Percentiles rank a stretch among this genome's conserved stretches.
phyloP scores from a whole-genome alignment of 2,113 vertebrate genomes.

The Todiramphus saurophagus region DNA sequence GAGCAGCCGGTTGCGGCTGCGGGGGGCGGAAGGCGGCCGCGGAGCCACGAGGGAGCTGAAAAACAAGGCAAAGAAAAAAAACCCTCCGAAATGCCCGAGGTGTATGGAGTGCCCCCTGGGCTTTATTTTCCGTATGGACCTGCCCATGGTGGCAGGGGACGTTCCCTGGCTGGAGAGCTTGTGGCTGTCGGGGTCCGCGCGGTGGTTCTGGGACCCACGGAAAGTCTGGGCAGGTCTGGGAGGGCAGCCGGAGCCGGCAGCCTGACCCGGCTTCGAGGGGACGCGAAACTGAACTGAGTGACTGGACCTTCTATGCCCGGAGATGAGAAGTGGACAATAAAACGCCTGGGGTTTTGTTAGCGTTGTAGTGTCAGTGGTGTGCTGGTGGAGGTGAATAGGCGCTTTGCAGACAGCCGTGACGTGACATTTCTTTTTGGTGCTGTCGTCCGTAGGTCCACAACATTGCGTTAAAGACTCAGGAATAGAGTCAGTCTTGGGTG shows the following conservation, averaged over 20 bases:
- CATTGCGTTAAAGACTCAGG: neutral
- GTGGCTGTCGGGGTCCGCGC: neutral
- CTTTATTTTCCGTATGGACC: rapidly evolving
- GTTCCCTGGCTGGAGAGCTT: neutral
- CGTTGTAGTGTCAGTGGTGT: rapidly evolving
- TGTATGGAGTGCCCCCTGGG: rapidly evolving
- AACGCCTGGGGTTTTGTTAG: rapidly evolving
- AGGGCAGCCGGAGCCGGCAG: neutral
- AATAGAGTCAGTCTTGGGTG: neutral
- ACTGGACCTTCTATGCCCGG: neutral
- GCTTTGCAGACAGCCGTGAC: neutral
- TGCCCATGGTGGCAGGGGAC: too few species aligned
- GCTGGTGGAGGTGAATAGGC: neutral
- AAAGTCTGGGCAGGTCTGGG: neutral
- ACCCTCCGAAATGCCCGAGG: too few species aligned
- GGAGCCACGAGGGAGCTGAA: neutral
- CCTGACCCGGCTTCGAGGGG: neutral
- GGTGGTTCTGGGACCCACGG: too few species aligned
- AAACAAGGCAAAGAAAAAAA: neutral
- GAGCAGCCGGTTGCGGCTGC: neutral
- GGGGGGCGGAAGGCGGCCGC: neutral
- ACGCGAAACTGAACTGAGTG: neutral
- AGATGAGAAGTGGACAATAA: neutral
- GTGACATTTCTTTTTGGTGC: rapidly evolving
- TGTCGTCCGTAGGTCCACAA: neutral